These are phyloP conservation scores for Phragmatobia fuliginosa DNA, from an alignment of 2,888 invertebrate species.

Conservation along the genomic window DNA sequence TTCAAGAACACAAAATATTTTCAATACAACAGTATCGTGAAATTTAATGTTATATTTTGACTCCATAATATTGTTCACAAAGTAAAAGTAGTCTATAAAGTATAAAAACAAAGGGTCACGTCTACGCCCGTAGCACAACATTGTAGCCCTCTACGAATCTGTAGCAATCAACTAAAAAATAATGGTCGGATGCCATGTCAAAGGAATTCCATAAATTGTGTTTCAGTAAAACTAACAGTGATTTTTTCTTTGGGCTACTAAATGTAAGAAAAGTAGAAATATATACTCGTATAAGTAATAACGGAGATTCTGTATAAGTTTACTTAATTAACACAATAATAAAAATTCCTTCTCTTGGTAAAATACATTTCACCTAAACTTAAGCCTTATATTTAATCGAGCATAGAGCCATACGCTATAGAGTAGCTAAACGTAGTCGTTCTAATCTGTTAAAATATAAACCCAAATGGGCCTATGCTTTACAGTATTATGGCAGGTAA, in stretches of 20 bases:
- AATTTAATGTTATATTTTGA: conserved; percentile 26
- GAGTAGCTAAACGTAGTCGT: too few species aligned
- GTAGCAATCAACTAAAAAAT: conserved; percentile 77
- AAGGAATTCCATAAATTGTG: conserved; percentile 77
- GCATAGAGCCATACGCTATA: too few species aligned
- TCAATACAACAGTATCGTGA: neutral
- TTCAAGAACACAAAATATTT: conserved; percentile 4
- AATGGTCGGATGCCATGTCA: conserved; percentile 84
- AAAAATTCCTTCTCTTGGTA: too few species aligned
- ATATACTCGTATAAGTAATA: neutral
- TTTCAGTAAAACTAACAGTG: conserved; percentile 46
- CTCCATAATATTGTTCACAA: conserved; percentile 13
- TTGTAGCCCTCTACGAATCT: conserved; percentile 60
- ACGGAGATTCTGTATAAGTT: neutral
- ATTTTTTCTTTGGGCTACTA: conserved; percentile 42
- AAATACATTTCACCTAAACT: too few species aligned
- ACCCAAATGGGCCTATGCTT: too few species aligned
- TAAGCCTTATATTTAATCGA: too few species aligned
- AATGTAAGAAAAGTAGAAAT: conserved; percentile 12
- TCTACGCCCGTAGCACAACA: conserved; percentile 64
- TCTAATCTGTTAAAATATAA: too few species aligned
- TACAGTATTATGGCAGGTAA: too few species aligned
- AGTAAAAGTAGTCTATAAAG: neutral
- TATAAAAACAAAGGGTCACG: conserved; percentile 25
- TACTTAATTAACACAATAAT: neutral